Percentiles rank a stretch among this genome's conserved stretches.
These are phyloP conservation scores for Lophura nycthemera DNA, from an alignment of 2,113 vertebrate species.

Conservation along the genomic window DNA sequence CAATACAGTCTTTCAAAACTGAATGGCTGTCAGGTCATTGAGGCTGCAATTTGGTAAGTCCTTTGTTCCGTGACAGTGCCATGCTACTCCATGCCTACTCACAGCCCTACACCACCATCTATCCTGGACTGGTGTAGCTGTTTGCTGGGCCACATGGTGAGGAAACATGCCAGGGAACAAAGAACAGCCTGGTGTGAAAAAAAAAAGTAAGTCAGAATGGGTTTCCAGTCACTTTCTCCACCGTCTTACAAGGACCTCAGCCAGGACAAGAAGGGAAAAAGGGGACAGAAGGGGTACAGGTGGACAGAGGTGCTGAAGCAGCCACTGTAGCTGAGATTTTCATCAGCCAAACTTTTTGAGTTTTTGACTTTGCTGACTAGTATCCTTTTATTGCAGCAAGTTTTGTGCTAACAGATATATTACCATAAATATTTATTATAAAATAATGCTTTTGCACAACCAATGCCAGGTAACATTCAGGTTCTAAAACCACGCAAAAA, in stretches of 20 bases:
- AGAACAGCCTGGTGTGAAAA: neutral
- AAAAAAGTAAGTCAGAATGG: neutral
- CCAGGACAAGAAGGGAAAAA: neutral
- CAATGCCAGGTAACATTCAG: neutral
- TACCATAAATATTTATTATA: neutral
- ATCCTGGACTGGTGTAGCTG: neutral
- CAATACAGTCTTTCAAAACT: neutral
- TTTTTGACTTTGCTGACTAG: neutral
- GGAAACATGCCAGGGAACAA: neutral
- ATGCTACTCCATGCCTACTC: neutral
- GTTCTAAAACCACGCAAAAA: neutral
- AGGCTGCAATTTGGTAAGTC: neutral
- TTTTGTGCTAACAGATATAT: neutral
- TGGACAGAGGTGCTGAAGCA: neutral
- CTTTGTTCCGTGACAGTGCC: neutral
- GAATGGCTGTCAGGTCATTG: neutral
- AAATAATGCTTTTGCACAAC: neutral
- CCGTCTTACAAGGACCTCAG: neutral
- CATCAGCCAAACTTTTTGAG: neutral
- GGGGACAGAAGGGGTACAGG: neutral
- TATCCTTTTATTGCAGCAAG: neutral
- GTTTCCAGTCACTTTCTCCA: neutral
- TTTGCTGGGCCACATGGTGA: neutral
- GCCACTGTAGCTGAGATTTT: neutral
- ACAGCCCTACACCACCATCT: neutral